Base-by-base conservation (phyloP, 2,113 vertebrate genomes). In the Boulengeromyrus knoepffleri region DNA sequence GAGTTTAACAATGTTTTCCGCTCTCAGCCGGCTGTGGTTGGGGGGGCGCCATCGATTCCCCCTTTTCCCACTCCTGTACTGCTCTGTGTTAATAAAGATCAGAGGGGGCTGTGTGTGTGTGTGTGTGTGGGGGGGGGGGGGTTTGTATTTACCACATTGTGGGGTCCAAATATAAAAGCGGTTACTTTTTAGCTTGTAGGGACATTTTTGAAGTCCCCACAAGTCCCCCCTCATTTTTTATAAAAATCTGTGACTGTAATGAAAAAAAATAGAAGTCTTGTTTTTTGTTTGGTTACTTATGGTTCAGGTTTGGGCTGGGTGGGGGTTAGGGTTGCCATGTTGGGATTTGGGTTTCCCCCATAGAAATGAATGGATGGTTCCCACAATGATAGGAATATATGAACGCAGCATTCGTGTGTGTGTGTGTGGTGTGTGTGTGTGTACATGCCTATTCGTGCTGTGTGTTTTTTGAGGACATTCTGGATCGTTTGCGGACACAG, bases 61-160 rank as follows among this genome's bases (percentile, higher is more conserved):
- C 84, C 87, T 91, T 90, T 89, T 91, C 70, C 90, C 89, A 91
- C 91, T 93, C 91, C 91, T 91, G 92, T 90, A 89, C 91, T 90
- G 89, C 93, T 94, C 93, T 91, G 90, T 92, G 95, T 95, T 92
- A 95, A 95, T 95, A 95, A 95, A 95, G 90, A 92, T 93, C 94
- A 94, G 92, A 91, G 89, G 91, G 0, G 56, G 89, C 58, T 88
- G 87, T 62, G 31, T 88, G 53, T 88, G 87, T 42, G 19, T 62
- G 19, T 88, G 31, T 36, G 85, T 49, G 66, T 74, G 88, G 50
- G 86, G 10, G 88, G 21, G 62, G 21, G 24, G 24, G n/a, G 27
- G n/a, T 0, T 17, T 42, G 31, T 77, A 15, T 36, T 36, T 74
- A 74, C 8, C 10, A 74, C 13, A 31, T 31, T 15, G 24, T 27